Evolutionary conservation across 2,888 invertebrate species (phyloP).

Genomic region (Lasioglossum figueresi): DNA sequence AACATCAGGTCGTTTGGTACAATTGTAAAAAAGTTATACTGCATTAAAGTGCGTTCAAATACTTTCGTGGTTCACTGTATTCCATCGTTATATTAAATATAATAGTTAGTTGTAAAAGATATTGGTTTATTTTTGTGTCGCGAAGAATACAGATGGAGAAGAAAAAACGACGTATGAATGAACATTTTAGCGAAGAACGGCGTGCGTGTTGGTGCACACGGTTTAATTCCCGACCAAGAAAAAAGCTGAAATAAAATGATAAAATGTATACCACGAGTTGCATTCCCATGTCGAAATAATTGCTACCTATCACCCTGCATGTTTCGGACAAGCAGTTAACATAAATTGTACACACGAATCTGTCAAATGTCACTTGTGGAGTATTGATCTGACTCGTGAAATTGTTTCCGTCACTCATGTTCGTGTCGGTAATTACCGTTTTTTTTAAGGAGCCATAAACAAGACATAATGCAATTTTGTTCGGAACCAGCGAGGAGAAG

Average conservation of each 20-base stretch:
- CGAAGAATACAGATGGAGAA: neutral
- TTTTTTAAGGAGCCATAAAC: neutral
- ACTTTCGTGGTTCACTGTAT: too few species aligned
- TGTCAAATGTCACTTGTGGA: conserved; percentile 51
- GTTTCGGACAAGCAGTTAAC: conserved; percentile 48
- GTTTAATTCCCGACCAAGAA: neutral
- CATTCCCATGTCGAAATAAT: conserved; percentile 48
- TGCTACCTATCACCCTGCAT: conserved; percentile 27
- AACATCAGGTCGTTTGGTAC: too few species aligned
- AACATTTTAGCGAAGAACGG: neutral
- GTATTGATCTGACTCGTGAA: conserved; percentile 37
- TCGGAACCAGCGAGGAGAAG: neutral
- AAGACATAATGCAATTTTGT: neutral
- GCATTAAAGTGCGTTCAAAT: too few species aligned
- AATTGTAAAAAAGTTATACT: too few species aligned
- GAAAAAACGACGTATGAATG: neutral
- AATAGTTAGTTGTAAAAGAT: too few species aligned
- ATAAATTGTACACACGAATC: conserved; percentile 56
- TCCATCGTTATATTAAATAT: too few species aligned
- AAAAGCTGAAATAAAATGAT: neutral
- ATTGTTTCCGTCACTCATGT: conserved; percentile 15
- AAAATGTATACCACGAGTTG: conserved; percentile 10
- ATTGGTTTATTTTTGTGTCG: too few species aligned
- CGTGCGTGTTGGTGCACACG: neutral
- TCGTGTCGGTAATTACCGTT: conserved; percentile 3